Evolutionary conservation across 2,888 invertebrate species (phyloP).

Genomic region (Campoletis raptor): DNA sequence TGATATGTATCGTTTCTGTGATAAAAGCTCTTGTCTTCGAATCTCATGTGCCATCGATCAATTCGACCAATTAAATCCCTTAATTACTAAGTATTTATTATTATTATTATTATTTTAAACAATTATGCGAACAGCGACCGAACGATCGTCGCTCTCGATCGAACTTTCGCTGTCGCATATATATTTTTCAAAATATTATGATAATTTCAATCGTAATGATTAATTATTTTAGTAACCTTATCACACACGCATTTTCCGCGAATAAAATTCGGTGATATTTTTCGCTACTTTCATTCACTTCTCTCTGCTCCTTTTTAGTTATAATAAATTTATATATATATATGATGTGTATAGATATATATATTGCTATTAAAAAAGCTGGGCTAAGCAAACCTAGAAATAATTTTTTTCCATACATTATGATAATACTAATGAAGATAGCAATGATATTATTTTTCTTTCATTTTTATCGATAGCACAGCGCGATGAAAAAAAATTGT

Average conservation of each 20-base stretch:
- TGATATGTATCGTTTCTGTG: slow-evolving; percentile 73
- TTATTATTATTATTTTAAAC: slow-evolving; percentile 25
- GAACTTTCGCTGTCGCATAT: slow-evolving; percentile 39
- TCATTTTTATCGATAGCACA: slow-evolving; percentile 30
- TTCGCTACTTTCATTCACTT: slow-evolving; percentile 46
- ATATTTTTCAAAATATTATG: slow-evolving; percentile 29
- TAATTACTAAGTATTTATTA: background rate
- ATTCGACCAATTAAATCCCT: slow-evolving; percentile 16
- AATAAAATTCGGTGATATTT: slow-evolving; percentile 42
- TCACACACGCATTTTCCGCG: slow-evolving; percentile 42
- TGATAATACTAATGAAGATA: slow-evolving; percentile 16
- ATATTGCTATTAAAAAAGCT: slow-evolving; percentile 44
- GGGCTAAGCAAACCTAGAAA: slow-evolving; percentile 50
- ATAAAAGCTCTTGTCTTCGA: slow-evolving; percentile 73
- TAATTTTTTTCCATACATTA: slow-evolving; percentile 17
- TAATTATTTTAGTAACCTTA: slow-evolving; percentile 27
- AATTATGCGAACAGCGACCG: slow-evolving; percentile 43
- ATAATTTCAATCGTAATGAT: slow-evolving; percentile 43
- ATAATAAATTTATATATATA: slow-evolving; percentile 48
- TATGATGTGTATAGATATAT: slow-evolving; percentile 37
- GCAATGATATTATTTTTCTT: background rate
- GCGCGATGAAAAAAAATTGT: slow-evolving; percentile 27
- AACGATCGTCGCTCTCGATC: slow-evolving; percentile 57
- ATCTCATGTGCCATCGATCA: slow-evolving; percentile 2
- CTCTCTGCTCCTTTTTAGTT: slow-evolving; percentile 18